phyloP scores from a whole-genome alignment of 2,888 invertebrate genomes.

The Cremastinae sp. region DNA sequence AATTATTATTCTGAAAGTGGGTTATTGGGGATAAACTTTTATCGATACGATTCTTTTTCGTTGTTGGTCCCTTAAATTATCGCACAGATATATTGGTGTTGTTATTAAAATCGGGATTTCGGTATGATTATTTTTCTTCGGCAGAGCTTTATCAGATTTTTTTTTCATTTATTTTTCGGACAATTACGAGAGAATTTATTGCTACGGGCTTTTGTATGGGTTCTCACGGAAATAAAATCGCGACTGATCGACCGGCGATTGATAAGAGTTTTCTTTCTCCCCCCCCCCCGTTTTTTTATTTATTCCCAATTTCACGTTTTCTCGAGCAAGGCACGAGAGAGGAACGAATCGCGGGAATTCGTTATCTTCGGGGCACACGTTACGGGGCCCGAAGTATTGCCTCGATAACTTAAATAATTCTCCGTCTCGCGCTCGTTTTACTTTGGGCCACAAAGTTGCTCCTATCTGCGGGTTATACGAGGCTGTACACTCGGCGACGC shows the following conservation, averaged over 20 bases:
- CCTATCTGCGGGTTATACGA: constrained; percentile 47
- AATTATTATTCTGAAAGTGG: too few relatives aligned
- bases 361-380: constrained; percentile 50
- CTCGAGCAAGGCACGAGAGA: constrained; percentile 6
- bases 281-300: not conserved
- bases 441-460: constrained; percentile 36
- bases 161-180: constrained; percentile 4
- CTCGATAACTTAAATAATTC: constrained; percentile 53
- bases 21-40: not conserved
- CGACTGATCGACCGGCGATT: constrained; percentile 34
- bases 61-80: too few relatives aligned
- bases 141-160: not conserved
- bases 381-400: constrained; percentile 52
- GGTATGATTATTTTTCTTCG: not conserved
- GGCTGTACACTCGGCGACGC: constrained; percentile 47
- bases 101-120: not conserved
- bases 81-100: too few relatives aligned
- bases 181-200: constrained; percentile 23
- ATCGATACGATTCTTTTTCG: not conserved
- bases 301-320: not conserved
- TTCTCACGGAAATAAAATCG: constrained; percentile 35
- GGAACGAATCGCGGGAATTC: not conserved
- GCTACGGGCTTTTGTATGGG: constrained; percentile 9
- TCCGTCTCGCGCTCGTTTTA: constrained; percentile 26
- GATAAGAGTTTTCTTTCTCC: constrained; percentile 35